Conservation (phyloP, 2,113 vertebrate genomes). For the Zosterops hypoxanthus region DNA sequence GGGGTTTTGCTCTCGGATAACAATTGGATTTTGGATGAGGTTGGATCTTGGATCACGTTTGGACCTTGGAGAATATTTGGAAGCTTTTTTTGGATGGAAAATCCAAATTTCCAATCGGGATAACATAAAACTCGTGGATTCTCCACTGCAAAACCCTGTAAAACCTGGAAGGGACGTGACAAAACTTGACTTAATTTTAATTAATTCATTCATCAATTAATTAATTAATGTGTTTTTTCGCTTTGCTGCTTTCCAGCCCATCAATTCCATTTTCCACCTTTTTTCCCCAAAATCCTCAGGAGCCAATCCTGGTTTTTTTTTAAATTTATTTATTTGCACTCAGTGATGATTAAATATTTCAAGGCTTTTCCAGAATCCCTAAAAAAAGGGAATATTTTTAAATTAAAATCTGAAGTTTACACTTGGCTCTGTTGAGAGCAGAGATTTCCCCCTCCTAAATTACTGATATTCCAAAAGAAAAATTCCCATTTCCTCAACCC, state of each 20-base stretch:
- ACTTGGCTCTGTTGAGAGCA: no score
- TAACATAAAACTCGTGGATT: not conserved
- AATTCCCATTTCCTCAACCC: no score
- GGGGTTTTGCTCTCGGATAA: not conserved
- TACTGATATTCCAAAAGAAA: no score
- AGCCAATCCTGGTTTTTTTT: not conserved
- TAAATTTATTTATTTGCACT: not conserved
- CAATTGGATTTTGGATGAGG: not conserved
- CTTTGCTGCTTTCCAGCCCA: not conserved
- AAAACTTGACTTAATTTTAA: not conserved
- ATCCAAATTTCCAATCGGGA: rapidly evolving
- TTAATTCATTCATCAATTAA: not conserved
- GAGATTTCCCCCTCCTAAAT: no score
- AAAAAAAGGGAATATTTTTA: not conserved
- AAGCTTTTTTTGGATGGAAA: not conserved
- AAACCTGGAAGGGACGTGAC: not conserved
- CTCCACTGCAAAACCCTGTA: not conserved
- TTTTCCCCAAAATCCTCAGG: not conserved
- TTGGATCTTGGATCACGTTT: not conserved
- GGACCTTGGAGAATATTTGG: no score
- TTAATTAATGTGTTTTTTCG: not conserved
- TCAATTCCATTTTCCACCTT: not conserved
- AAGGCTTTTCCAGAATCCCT: not conserved
- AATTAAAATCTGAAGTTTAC: not conserved
- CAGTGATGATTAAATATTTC: not conserved